Evolutionary conservation across 2,888 invertebrate genomes (phyloP), one percentile per base, ranked within the genome.

Genomic region (Lutraria lutraria): DNA sequence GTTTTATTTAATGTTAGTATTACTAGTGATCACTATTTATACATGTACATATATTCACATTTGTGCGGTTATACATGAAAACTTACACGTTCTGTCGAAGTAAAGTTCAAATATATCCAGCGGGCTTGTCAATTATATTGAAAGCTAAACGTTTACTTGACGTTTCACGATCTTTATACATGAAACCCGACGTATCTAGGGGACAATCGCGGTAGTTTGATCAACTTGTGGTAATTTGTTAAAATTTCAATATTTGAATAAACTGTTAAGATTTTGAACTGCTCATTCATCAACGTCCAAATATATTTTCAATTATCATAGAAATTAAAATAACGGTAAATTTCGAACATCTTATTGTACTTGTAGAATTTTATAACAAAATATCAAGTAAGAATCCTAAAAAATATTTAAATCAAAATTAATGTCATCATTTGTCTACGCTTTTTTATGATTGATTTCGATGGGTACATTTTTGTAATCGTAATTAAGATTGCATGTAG

Each of bases 101-200:
- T 79, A 29, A 21, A 54, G 81, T 81, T 81, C 81, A 81, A 76
- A 56, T 60, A n/a, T n/a, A 63, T 29, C 83, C 72, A 25, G 52
- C 12, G 83, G 72, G 63, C 43, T 63, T 52, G 43, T 83, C 83
- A 72, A 72, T 72, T 56, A 34, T 25, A 63, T 83, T 83, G 83
- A 83, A 72, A 72, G 15, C 63, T 72, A 72, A 72, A 72, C 72
- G 72, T 83, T 25, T 72, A 8, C 52, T n/a, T 83, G 83, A 83
- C 63, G 83, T 72, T 34, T 68, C 15, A 25, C 52, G 16, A 29
- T 25, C 52, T 43, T 72, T 34, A 19, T 29, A 63, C 83, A 31
- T 83, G 52, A 34, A 83, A 72, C 68, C 83, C 68, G 83, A 43
- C 68, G 25, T 25, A 34, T 52, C n/a, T 12, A 13, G 31, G 34